phyloP scores from a whole-genome alignment of 2,888 invertebrate genomes.

The Hylaea fasciaria region DNA sequence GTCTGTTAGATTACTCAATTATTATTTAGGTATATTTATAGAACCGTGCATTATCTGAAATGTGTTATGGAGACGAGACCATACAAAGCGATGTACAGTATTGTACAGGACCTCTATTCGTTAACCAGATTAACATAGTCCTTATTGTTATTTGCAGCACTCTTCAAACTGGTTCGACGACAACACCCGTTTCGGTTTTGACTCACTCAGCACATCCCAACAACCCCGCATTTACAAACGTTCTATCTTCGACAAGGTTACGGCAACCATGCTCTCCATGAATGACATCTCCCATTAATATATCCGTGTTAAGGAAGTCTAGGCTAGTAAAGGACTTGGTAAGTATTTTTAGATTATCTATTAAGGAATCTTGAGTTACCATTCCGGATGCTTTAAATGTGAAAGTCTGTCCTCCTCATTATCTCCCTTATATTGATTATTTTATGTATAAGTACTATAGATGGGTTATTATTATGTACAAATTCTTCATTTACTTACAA shows the following conservation, averaged over 20 bases:
- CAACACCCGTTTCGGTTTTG: conserved; percentile 59
- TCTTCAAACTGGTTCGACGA: conserved; percentile 75
- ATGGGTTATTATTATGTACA: too few species aligned
- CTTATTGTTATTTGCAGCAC: conserved; percentile 60
- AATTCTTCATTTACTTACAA: too few species aligned
- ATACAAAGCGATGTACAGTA: too few species aligned
- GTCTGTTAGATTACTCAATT: too few species aligned
- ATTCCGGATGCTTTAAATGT: conserved; percentile 30
- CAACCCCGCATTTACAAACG: conserved; percentile 79
- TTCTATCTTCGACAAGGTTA: conserved; percentile 70
- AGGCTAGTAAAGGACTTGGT: background rate
- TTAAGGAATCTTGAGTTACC: conserved; percentile 20
- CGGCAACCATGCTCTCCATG: conserved; percentile 62
- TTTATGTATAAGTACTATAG: too few species aligned
- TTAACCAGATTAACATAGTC: background rate
- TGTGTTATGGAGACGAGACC: too few species aligned
- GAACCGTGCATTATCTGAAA: too few species aligned
- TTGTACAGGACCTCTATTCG: too few species aligned
- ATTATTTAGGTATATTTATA: too few species aligned
- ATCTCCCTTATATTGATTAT: background rate
- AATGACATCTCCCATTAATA: conserved; percentile 52
- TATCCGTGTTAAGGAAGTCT: conserved; percentile 14
- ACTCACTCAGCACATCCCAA: conserved; percentile 60
- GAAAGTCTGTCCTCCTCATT: conserved; percentile 1
- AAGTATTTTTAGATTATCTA: background rate